phyloP scores from a whole-genome alignment of 2,888 invertebrate genomes.

The Sympetrum striolatum region DNA sequence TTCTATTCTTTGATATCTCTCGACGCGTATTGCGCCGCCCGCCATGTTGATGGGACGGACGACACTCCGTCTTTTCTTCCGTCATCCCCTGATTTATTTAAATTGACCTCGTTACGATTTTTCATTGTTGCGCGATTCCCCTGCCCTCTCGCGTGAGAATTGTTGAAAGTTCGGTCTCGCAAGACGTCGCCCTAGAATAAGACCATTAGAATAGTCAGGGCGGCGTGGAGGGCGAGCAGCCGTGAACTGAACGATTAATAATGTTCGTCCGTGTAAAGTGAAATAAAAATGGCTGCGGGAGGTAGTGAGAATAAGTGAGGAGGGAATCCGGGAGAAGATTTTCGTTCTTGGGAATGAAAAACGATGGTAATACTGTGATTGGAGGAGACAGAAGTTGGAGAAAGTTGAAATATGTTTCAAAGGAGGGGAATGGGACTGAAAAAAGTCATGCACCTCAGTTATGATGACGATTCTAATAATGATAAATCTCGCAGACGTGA shows the following conservation, averaged over 20 bases:
- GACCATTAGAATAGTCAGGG: slow-evolving; percentile 28
- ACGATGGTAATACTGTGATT: background rate
- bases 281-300: background rate
- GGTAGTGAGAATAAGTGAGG: background rate
- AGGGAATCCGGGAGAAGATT: background rate
- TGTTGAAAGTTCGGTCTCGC: slow-evolving; percentile 29
- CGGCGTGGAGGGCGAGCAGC: slow-evolving; percentile 9
- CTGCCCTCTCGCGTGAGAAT: slow-evolving; percentile 29
- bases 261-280: slow-evolving; percentile 8
- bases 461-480: no score
- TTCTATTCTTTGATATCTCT: no score
- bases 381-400: background rate
- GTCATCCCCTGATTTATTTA: background rate
- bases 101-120: background rate
- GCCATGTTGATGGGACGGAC: no score
- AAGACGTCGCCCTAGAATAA: slow-evolving; percentile 24
- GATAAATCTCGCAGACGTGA: no score
- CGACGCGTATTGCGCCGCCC: no score
- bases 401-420: background rate
- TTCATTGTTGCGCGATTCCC: background rate
- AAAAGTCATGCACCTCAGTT: no score
- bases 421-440: no score
- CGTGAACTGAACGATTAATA: slow-evolving; percentile 32
- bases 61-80: background rate
- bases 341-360: background rate